These are phyloP conservation scores for Hycleus phaleratus DNA, from an alignment of 1,140 invertebrate genomes.

Conservation along the genomic window DNA sequence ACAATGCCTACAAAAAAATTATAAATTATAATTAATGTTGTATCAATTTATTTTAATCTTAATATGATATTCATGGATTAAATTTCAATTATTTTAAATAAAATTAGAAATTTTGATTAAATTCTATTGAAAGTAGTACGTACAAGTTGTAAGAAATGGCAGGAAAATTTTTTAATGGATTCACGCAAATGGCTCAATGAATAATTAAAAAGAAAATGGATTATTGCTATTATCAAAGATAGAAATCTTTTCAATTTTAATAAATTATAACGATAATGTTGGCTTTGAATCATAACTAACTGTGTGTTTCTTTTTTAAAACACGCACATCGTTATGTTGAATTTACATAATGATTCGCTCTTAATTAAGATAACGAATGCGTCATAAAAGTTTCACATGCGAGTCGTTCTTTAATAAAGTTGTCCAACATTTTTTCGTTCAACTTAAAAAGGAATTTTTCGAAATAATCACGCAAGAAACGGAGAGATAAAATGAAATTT, in stretches of 20 bases:
- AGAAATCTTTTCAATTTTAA: slow-evolving; percentile 13
- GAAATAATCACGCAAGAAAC: too few species aligned
- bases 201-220: slow-evolving; percentile 14
- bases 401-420: slow-evolving; percentile 24
- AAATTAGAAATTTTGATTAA: too few species aligned
- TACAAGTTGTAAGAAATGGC: background rate
- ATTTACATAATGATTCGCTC: slow-evolving; percentile 29
- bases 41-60: slow-evolving; percentile 1
- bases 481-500: too few species aligned
- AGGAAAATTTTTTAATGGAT: background rate
- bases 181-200: slow-evolving; percentile 14
- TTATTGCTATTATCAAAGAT: slow-evolving; percentile 14
- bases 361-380: slow-evolving; percentile 4
- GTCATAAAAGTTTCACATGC: slow-evolving; percentile 20
- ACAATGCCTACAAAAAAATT: slow-evolving; percentile 10
- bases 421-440: slow-evolving; percentile 22
- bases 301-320: slow-evolving; percentile 12
- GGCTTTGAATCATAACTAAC: slow-evolving; percentile 24
- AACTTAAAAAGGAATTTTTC: too few species aligned
- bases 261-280: slow-evolving; percentile 27
- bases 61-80: too few species aligned
- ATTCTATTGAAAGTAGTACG: too few species aligned
- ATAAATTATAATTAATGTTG: background rate
- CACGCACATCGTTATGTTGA: slow-evolving; percentile 24
- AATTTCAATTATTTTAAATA: too few species aligned